Evolutionary conservation across 2,113 vertebrate genomes (phyloP), one percentile per base, ranked within the genome.

Genomic region (Noctilio leporinus): DNA sequence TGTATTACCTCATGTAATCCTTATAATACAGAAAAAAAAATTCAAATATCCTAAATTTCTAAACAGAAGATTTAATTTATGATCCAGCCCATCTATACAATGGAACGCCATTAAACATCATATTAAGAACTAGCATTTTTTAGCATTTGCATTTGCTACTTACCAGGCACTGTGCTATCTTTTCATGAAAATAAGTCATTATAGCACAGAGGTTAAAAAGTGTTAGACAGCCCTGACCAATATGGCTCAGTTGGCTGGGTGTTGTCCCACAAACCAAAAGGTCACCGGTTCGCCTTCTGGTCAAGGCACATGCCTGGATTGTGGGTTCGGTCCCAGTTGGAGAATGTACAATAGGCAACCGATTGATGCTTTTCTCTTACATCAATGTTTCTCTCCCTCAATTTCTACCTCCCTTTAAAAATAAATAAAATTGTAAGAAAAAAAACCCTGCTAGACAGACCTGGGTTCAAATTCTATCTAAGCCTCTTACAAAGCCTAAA

Each of bases 141-240:
- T 93, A 95, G 70, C 20, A 67, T 86, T 33, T 93, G 82, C 35
- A 59, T 89, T 43, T 94, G 86, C 17, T 88, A 65, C 65, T 93
- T 40, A 62, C 7, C 47, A 83, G 69, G 45, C 28, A 55, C n/a
- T 72, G 16, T 86, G 43, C 55, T 77, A 43, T 86, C 40, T 86
- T 96, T 89, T 57, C 33, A 67, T 64, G 26, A 64, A 92, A 95
- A 47, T 51, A 83, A 93, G 26, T 57, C 57, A 64, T 85, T 62
- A 53, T 49, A 69, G 45, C 49, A 77, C 20, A 76, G 55, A 93
- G 77, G 19, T 89, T 96, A 55, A 94, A 88, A 91, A 64, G 49
- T 49, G 28, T 47, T 64, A 57, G 49, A 16, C 38, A 83, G 59
- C 62, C 70, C 5, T 78, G 72, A 30, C 59, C 59, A 62, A 12